A percentile compares a stretch with the other conserved stretches of the same genome.
These are phyloP conservation scores for Girardinichthys multiradiatus DNA, from an alignment of 2,113 vertebrate species.

Conservation along the genomic window DNA sequence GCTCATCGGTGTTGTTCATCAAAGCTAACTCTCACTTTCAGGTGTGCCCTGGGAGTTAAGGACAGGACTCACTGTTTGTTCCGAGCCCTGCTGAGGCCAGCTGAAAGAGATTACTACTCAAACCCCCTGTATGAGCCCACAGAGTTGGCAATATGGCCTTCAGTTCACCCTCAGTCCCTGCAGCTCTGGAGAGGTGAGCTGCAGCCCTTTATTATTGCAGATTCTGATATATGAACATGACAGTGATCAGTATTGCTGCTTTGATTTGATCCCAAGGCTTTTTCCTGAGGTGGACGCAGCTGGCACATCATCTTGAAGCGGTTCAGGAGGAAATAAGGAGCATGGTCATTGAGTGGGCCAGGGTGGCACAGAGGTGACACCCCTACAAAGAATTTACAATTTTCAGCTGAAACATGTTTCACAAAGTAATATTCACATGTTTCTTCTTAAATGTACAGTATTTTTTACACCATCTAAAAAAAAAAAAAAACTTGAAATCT, in stretches of 20 bases:
- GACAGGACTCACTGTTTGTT: constrained; percentile 86
- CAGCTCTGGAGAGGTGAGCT: constrained; percentile 86
- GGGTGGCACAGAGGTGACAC: constrained; percentile 35
- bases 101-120: constrained; percentile 62
- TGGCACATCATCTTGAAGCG: constrained; percentile 77
- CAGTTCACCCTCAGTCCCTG: constrained; percentile 87
- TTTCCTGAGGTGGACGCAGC: constrained; percentile 84
- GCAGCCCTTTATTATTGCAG: rapidly evolving
- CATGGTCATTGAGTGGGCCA: constrained; percentile 67
- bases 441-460: constrained; percentile 22
- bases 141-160: constrained; percentile 86
- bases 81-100: constrained; percentile 74
- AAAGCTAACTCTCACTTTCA: constrained; percentile 40
- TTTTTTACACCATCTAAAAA: constrained; percentile 14
- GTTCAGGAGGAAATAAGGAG: constrained; percentile 80
- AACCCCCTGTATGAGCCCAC: constrained; percentile 84
- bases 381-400: not conserved
- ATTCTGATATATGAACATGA: not conserved
- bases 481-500: too few relatives aligned
- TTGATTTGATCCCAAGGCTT: constrained; percentile 72
- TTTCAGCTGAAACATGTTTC: not conserved
- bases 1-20: not conserved
- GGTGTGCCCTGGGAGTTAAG: constrained; percentile 81
- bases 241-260: not conserved
- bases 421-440: not conserved